These are phyloP conservation scores for Epinephelus cyanopodus DNA, from an alignment of 2,113 vertebrate genomes.

Conservation along the genomic window DNA sequence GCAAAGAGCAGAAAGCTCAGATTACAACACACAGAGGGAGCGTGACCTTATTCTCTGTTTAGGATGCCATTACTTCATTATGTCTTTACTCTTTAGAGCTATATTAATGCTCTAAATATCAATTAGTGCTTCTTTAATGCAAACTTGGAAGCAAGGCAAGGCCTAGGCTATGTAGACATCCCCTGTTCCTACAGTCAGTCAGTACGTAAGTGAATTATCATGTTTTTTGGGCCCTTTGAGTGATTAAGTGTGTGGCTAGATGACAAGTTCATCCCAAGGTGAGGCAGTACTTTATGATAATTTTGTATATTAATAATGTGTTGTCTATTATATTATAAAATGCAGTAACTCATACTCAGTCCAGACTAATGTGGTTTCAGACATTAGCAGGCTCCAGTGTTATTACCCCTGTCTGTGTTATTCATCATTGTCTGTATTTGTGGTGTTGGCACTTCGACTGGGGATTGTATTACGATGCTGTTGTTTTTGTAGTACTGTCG, in stretches of 20 bases:
- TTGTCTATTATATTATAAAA: slow-evolving; percentile 1
- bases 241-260: background rate
- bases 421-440: slow-evolving; percentile 5
- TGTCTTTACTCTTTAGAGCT: too few species aligned
- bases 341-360: background rate
- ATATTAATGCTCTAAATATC: too few species aligned
- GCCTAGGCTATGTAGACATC: background rate
- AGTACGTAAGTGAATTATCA: background rate
- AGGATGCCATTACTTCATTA: too few species aligned
- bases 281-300: background rate
- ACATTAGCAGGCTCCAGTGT: slow-evolving; percentile 1
- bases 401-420: slow-evolving; percentile 6
- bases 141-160: too few species aligned
- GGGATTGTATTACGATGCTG: background rate
- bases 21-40: too few species aligned
- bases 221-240: background rate
- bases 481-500: background rate
- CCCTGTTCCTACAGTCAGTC: background rate
- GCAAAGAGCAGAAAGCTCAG: background rate
- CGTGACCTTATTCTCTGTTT: too few species aligned
- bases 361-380: slow-evolving; percentile 6
- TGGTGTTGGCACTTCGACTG: background rate
- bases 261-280: background rate
- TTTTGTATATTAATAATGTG: background rate
- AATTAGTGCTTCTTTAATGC: too few species aligned